Evolutionary conservation across 2,113 vertebrate genomes (phyloP), one percentile per base, ranked within the genome.

Genomic region (Craseonycteris thonglongyai): DNA sequence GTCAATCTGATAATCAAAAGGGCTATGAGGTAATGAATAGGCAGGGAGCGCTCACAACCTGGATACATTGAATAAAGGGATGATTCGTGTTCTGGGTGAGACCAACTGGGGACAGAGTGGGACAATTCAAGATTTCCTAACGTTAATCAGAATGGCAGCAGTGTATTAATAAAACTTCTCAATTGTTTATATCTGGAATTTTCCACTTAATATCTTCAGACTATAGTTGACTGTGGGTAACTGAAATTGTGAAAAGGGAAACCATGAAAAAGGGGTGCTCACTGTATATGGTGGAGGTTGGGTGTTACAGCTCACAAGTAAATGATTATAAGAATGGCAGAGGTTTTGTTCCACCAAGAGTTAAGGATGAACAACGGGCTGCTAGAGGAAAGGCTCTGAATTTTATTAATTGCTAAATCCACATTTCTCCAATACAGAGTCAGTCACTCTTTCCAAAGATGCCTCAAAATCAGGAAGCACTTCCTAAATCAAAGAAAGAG

Each of bases 401-500:
- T n/a, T 49, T 72, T 7, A 54, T 26, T 9, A 63, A 71, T n/a
- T 65, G 35, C 40, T 71, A 45, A 51, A n/a, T 42, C 11, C 15
- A 12, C 5, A 38, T 58, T 58, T 83, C 69, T 30, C 58, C 40
- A 51, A 69, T 22, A 69, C 6, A 63, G 80, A 90, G 38, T 16
- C 68, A 38, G 11, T 30, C n/a, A 13, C 26, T 88, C 28, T 51
- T 80, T 79, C 38, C 47, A 13, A 74, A 92, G 63, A 69, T 9
- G 18, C 30, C 38, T 15, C 14, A 74, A 33, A 65, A 71, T 3
- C 81, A 22, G 51, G 12, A 58, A 51, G 1, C 8, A 18, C 63
- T 79, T 87, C 51, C 47, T 72, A 86, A 78, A 87, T 76, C 71
- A 65, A 93, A 83, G 79, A 74, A 56, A 84, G 66, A 90, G 59